A percentile compares a stretch with the other conserved stretches of the same genome.
Conservation (phyloP, 2,797 vertebrate genomes). For the Chaetodon trifasciatus region DNA sequence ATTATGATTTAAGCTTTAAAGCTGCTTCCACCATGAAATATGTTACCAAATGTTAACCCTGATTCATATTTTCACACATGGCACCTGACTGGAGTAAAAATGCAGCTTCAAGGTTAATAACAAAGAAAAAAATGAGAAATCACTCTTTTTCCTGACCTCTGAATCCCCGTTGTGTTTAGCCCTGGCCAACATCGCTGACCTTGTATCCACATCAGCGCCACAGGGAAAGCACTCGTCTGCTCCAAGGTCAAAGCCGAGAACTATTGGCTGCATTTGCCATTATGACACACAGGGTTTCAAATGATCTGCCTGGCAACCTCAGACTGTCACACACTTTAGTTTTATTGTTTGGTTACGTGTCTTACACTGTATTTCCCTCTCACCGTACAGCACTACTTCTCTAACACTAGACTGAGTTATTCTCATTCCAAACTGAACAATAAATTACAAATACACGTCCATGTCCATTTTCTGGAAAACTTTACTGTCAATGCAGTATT, state of each 20-base stretch:
- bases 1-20: background rate
- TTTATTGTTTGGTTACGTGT: constrained; percentile 9
- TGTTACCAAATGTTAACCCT: background rate
- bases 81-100: background rate
- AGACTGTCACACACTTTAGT: constrained; percentile 21
- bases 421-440: constrained; percentile 12
- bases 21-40: background rate
- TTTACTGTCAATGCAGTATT: constrained; percentile 9
- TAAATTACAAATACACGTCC: constrained; percentile 1
- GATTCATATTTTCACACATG: background rate
- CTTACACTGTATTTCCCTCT: background rate
- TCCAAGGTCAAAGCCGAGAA: constrained; percentile 69
- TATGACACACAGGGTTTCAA: constrained; percentile 42
- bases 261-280: constrained; percentile 45
- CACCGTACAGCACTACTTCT: constrained; percentile 2
- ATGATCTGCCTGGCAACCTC: constrained; percentile 47
- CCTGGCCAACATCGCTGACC: constrained; percentile 60
- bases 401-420: background rate
- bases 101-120: constrained; percentile 30
- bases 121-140: constrained; percentile 19
- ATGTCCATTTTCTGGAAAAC: constrained; percentile 10
- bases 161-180: constrained; percentile 53
- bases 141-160: constrained; percentile 29
- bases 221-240: constrained; percentile 52
- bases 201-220: constrained; percentile 57